Evolutionary conservation across 2,113 vertebrate genomes (phyloP), one percentile per base, ranked within the genome.

Genomic region (Platichthys stellatus): DNA sequence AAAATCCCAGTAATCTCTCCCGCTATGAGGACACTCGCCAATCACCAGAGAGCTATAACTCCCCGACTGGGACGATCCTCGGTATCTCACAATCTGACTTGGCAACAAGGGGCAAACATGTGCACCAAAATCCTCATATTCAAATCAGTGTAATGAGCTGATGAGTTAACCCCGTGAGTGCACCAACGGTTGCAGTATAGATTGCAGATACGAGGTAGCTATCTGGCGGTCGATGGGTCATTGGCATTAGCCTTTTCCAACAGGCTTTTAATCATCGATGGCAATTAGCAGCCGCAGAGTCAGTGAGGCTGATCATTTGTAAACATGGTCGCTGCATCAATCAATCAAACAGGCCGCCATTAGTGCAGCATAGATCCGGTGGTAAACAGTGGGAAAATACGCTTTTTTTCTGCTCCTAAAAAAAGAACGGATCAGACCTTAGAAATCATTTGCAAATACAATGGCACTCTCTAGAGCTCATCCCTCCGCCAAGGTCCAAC

Each of bases 211-310:
- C 43, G 5, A 71, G 74, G 11, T 15, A 35, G 56, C 59, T 65
- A 45, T 70, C 26, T 35, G 13, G 24, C 20, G 66, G 72, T 76
- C 73, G 14, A 68, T 68, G 81, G 77, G 74, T 78, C 71, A 73
- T 70, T 26, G n/a, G 78, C 54, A 72, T 73, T 75, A 62, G 69
- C 64, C 57, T 83, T 79, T 78, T 72, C 67, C 72, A 65, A 65
- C 58, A 60, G 70, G 61, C 74, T 59, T 85, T 88, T 75, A 80
- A 89, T 88, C 80, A 86, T 88, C 65, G 26, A 89, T 80, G 85
- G 72, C 72, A 86, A 90, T 93, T 91, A 93, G 79, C 78, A 82
- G 79, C 78, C 80, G 47, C 68, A 74, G 84, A 68, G 73, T 49
- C 72, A 58, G 54, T 35, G 63, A 75, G 57, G 72, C 43, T 12